phyloP scores from a whole-genome alignment of 2,888 invertebrate species.

The Spilarctia lutea region DNA sequence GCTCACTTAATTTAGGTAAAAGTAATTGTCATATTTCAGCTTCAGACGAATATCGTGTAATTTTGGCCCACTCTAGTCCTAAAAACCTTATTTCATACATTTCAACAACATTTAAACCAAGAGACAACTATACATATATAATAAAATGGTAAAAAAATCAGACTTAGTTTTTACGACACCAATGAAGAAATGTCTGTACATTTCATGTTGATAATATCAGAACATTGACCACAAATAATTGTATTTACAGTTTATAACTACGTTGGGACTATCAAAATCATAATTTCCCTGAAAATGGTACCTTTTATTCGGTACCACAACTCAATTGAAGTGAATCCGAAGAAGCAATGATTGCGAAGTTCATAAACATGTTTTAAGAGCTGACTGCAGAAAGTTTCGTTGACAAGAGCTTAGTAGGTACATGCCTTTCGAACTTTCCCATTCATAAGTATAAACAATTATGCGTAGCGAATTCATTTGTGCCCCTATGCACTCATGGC shows the following conservation, averaged over 20 bases:
- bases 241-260: not conserved
- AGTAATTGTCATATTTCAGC: not conserved
- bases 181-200: constrained; percentile 20
- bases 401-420: not conserved
- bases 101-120: not conserved
- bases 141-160: constrained; percentile 16
- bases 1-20: not conserved
- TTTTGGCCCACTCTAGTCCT: constrained; percentile 2
- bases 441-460: not conserved
- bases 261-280: not conserved
- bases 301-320: not conserved
- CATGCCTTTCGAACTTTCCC: not conserved
- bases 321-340: not conserved
- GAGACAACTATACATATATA: not conserved
- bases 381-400: not conserved
- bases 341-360: not conserved
- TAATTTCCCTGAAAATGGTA: not conserved
- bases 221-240: not conserved
- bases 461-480: not conserved
- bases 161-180: constrained; percentile 28
- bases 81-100: constrained; percentile 1
- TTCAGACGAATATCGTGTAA: not conserved
- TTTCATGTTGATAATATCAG: constrained; percentile 1
- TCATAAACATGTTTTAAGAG: not conserved
- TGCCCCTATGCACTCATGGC: not conserved